Conservation (phyloP, 1,140 invertebrate species). For the Eupeodes corollae region DNA sequence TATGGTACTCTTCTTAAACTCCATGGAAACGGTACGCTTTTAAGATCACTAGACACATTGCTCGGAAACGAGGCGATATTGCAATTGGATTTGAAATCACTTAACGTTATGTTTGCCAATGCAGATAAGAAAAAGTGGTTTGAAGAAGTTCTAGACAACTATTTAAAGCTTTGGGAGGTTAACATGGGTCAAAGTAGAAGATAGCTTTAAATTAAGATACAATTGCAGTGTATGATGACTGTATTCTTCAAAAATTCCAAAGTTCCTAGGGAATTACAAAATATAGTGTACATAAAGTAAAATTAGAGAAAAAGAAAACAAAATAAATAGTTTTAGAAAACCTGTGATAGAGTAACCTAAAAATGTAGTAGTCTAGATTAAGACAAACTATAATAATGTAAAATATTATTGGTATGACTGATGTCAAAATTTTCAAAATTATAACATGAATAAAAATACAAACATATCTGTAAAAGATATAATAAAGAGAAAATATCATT, state of each 20-base stretch:
- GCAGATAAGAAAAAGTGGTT: conserved; percentile 62
- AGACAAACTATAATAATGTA: not conserved
- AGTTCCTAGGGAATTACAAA: not conserved
- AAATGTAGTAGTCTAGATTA: not conserved
- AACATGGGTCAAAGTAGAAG: conserved; percentile 53
- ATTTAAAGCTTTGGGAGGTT: conserved; percentile 76
- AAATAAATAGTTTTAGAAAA: not conserved
- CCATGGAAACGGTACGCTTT: conserved; percentile 57
- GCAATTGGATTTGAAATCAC: conserved; percentile 63
- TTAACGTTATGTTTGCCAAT: conserved; percentile 65
- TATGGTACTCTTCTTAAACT: conserved; percentile 69
- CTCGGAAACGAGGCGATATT: conserved; percentile 73
- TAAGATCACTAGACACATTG: conserved; percentile 57
- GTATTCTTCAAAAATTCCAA: not conserved
- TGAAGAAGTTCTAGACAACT: conserved; percentile 75
- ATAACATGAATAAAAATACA: too few species aligned
- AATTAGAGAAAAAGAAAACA: not conserved
- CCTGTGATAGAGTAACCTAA: not conserved
- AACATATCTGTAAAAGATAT: too few species aligned
- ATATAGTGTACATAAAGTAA: not conserved
- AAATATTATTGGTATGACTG: not conserved
- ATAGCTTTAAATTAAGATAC: not conserved
- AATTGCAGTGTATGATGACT: too few species aligned
- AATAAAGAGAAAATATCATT: too few species aligned
- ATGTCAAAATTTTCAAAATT: not conserved